Evolutionary conservation across 2,888 invertebrate genomes (phyloP), one percentile per base, ranked within the genome.

Genomic region (Sminthurinus aureus): DNA sequence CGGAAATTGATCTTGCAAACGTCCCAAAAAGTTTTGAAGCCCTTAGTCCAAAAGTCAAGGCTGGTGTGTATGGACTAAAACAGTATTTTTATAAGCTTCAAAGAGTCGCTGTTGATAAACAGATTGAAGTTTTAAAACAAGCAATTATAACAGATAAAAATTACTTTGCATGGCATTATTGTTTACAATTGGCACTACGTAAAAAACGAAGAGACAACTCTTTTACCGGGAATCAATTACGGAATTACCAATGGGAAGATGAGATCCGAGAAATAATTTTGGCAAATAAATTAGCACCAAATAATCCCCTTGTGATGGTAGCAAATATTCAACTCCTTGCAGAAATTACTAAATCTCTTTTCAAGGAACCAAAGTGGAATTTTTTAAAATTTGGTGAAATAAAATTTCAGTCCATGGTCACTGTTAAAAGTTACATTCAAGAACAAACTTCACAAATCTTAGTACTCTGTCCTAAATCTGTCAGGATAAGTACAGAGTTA

Each of bases 311-410:
- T 0, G 69, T 69, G 51, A 51, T 80, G 51, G n/a, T 80, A 4
- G 71, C 52, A 8, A 71, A 20, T 20, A 80, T 80, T 67, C 69
- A 71, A 24, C 20, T 80, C 22, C 20, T 80, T 0, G 80, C 80
- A 12, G 80, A 80, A 38, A 71, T 80, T n/a, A 67, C 71, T 13
- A 80, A 80, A 52, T 71, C 67, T 11, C 11, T 71, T 8, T 4
- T n/a, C 2, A 69, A 71, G 22, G 52, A 71, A 18, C 71, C 51
- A 15, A 80, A 71, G 52, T 69, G 69, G 71, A 80, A 50, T 11
- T 24, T 71, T 71, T 80, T 80, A 51, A 80, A 80, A 69, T 71
- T 71, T 71, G 80, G 80, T 15, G 80, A 80, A 6, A 22, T 80
- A 22, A 80, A 67, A 52, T 80, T 80, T 67, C 80, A 69, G 15